Evolutionary conservation across 64 coral and sea anemone species (phyloP).

Genomic region (Actinia equina): DNA sequence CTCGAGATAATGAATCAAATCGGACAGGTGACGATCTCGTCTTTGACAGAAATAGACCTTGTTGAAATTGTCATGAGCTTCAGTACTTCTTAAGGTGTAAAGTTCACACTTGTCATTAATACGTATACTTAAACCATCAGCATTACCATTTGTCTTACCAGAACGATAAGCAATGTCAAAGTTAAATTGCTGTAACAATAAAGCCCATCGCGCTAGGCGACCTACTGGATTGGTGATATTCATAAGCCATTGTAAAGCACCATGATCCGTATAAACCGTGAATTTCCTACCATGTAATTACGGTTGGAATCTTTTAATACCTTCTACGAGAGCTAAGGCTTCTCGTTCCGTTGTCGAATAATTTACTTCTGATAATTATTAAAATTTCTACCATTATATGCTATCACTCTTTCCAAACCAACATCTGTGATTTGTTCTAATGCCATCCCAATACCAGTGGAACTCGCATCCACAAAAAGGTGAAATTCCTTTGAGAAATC

Average conservation of each 20-base stretch:
- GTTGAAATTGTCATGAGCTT: neutral
- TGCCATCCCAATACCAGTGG: no score
- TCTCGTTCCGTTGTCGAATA: no score
- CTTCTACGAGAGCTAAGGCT: no score
- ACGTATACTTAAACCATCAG: neutral
- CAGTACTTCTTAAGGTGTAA: neutral
- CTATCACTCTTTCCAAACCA: no score
- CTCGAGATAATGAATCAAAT: constrained; percentile 38
- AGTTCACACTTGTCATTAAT: neutral
- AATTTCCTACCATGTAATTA: constrained; percentile 17
- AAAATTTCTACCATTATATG: no score
- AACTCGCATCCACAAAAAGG: no score
- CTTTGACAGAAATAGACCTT: constrained; percentile 10
- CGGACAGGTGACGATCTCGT: constrained; percentile 8
- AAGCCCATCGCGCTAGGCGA: constrained; percentile 37
- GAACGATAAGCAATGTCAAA: constrained; percentile 41
- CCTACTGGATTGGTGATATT: constrained; percentile 30
- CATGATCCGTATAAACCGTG: constrained; percentile 46
- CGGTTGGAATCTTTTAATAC: no score
- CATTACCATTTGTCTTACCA: constrained; percentile 15
- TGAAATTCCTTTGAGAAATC: no score
- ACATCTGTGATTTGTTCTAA: no score
- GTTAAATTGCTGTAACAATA: constrained; percentile 38
- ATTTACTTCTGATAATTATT: no score
- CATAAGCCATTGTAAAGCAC: constrained; percentile 43